Conservation (phyloP, 2,888 invertebrate genomes). For the Cosmia trapezina region DNA sequence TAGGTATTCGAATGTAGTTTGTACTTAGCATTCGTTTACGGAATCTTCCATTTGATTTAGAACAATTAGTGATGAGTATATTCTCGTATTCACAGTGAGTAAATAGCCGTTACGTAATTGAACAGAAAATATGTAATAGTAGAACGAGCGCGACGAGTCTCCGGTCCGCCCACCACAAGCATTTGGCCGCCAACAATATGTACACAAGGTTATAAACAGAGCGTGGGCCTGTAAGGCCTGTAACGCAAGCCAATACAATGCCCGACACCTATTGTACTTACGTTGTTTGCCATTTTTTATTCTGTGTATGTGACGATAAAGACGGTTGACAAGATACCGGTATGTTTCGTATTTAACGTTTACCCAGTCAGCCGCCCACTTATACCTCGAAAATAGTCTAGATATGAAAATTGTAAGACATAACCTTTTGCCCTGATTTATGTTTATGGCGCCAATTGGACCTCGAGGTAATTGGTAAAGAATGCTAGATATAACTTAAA, state of each 20-base stretch:
- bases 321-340: conserved; percentile 25
- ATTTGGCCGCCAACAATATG: conserved; percentile 80
- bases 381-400: conserved; percentile 4
- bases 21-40: neutral
- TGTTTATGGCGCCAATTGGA: neutral
- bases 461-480: neutral
- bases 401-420: conserved; percentile 11
- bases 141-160: conserved; percentile 73
- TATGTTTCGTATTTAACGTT: conserved; percentile 7
- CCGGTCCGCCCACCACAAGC: conserved; percentile 81
- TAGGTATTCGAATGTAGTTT: neutral
- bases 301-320: conserved; percentile 29
- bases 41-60: conserved; percentile 31
- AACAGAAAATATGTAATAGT: conserved; percentile 74
- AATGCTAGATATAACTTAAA: conserved; percentile 4
- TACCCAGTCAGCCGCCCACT: neutral
- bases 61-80: conserved; percentile 39
- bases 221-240: conserved; percentile 82
- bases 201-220: conserved; percentile 83
- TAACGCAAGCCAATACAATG: conserved; percentile 76
- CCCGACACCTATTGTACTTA: conserved; percentile 65
- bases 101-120: conserved; percentile 81
- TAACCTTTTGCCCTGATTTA: neutral
- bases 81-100: conserved; percentile 59
- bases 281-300: conserved; percentile 52